A percentile compares a stretch with the other conserved stretches of the same genome.
Conservation (phyloP, 2,113 vertebrate genomes). For the Daubentonia madagascariensis region DNA sequence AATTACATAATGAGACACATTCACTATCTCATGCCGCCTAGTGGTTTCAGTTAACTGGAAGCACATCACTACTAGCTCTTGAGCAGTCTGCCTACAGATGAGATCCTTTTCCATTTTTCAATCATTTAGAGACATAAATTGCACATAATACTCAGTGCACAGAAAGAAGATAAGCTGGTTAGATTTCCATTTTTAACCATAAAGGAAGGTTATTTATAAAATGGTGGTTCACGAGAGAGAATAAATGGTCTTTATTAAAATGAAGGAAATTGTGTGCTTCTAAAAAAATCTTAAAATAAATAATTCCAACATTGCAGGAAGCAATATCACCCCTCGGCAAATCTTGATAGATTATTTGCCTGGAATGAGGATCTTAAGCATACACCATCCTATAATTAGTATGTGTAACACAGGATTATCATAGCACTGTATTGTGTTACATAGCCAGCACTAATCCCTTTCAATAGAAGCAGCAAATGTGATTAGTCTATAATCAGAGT, state of each 20-base stretch:
- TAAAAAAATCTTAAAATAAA: constrained; percentile 57
- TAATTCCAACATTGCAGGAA: constrained; percentile 37
- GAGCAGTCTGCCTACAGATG: neutral
- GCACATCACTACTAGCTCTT: neutral
- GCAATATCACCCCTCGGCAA: constrained; percentile 1
- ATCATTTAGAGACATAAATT: constrained; percentile 46
- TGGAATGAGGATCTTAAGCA: too few relatives aligned
- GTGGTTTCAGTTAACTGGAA: neutral
- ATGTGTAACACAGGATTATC: neutral
- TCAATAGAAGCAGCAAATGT: constrained; percentile 9
- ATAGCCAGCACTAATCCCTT: neutral
- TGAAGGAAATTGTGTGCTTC: constrained; percentile 25
- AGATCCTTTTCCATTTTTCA: constrained; percentile 26
- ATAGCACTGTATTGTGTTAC: neutral
- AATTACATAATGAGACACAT: constrained; percentile 9
- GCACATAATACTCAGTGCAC: neutral
- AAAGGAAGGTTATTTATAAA: constrained; percentile 58
- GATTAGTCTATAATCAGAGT: neutral
- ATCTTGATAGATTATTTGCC: constrained; percentile 45
- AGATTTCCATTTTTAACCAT: constrained; percentile 27
- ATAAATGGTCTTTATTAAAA: constrained; percentile 58
- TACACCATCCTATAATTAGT: constrained; percentile 25
- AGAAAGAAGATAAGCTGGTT: constrained; percentile 1
- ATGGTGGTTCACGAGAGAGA: neutral
- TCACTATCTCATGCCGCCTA: neutral